These are phyloP conservation scores for Tupaia tana DNA, from an alignment of 2,113 vertebrate genomes.

Conservation along the genomic window DNA sequence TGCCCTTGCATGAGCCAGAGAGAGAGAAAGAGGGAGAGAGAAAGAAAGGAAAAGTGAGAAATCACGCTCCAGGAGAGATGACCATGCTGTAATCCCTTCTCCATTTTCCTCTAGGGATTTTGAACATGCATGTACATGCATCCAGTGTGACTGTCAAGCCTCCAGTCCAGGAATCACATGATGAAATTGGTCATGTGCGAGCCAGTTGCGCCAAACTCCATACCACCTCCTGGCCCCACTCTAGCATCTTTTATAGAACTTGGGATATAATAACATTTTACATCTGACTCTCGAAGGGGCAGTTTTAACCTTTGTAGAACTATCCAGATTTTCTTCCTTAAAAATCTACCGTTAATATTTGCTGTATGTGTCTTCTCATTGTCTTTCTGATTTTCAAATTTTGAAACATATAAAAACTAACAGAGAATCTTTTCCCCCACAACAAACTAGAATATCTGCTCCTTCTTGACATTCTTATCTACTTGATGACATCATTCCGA, in stretches of 20 bases:
- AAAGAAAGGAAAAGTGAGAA: no score
- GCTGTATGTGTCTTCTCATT: not conserved
- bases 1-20: no score
- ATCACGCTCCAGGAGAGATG: no score
- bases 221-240: no score
- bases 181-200: no score
- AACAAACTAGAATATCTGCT: not conserved
- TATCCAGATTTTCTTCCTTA: not conserved
- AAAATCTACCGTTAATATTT: not conserved
- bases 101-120: no score
- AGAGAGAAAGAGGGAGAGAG: no score
- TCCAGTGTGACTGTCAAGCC: no score
- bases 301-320: not conserved
- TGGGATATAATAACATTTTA: not conserved
- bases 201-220: no score
- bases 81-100: no score
- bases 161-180: no score
- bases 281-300: not conserved
- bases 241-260: not conserved
- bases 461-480: not conserved
- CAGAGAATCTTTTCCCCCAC: not conserved
- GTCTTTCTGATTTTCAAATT: not conserved
- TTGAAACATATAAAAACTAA: not conserved
- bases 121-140: no score
- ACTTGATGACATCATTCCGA: not conserved